Base-by-base conservation (phyloP, 2,888 invertebrate genomes). In the Morinoia aosen region DNA sequence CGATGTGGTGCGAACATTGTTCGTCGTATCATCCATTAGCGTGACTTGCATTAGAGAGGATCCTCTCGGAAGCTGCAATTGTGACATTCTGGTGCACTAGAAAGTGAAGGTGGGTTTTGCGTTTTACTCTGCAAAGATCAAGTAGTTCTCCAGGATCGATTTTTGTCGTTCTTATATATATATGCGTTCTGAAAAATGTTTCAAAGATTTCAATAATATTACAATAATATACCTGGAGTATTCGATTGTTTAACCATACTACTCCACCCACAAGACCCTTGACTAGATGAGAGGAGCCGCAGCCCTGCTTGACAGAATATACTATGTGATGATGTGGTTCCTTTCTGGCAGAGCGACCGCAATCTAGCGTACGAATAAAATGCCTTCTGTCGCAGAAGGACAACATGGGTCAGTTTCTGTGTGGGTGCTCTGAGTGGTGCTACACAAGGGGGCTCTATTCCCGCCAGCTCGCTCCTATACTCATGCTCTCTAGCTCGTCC, bases 371-470 rank as follows among this genome's bases (percentile, higher is more conserved):
- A 14, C 40, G 90, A 39, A 90, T 90, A 90, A 90, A 90, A 90
- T 90, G 40, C 40, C 90, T 48, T 16, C 90, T 39, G 90, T 90
- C 90, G 19, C 90, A 48, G 90, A 40, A 48, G 40, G 39, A 90
- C 48, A 33, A 40, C 39, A 90, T 8, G 39, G 90, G 90, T 90
- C 90, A 90, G 90, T 90, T 48, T 90, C 90, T 90, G 40, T 90
- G 40, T 90, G 39, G 90, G 90, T 90, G 90, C 90, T 90, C 90
- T 90, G 90, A 40, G 39, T 90, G 40, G 40, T 40, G 48, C 90
- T 90, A 33, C 90, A 90, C 90, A 90, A 90, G 90, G 90, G 90
- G 40, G 90, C 90, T 40, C 48, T 90, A 90, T 90, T 90, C 90
- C 40, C 40, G 8, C 40, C 90, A 90, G 40, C 10, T 48, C 90